These are phyloP conservation scores for Drosophila nigrodunni DNA, from an alignment of 1,140 invertebrate genomes.

Conservation along the genomic window DNA sequence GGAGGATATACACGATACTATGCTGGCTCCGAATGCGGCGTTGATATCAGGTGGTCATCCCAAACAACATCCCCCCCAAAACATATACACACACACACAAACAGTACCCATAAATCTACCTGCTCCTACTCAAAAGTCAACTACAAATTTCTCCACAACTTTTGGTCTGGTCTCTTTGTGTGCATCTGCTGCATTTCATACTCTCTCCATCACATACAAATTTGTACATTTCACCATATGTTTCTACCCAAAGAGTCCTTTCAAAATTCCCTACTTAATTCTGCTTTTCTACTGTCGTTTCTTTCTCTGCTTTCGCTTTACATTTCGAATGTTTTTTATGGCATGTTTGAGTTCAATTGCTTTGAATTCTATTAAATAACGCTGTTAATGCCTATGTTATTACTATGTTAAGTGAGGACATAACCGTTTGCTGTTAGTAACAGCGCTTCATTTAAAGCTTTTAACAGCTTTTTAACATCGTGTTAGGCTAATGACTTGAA, in stretches of 20 bases:
- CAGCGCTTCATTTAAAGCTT: neutral
- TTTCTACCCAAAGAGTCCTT: conserved; percentile 4
- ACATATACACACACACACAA: conserved; percentile 21
- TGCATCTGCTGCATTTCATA: neutral
- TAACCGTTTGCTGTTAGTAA: neutral
- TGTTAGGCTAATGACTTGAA: neutral
- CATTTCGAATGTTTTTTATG: no score
- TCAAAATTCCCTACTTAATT: neutral
- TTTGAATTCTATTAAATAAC: neutral
- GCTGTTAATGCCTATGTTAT: neutral
- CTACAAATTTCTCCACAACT: neutral
- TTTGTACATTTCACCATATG: neutral
- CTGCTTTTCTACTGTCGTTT: neutral
- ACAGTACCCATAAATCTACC: conserved; percentile 22
- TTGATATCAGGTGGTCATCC: conserved; percentile 75
- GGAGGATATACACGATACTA: conserved; percentile 59
- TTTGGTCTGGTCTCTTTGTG: conserved; percentile 5
- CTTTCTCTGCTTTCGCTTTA: conserved; percentile 6
- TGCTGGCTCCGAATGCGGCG: conserved; percentile 79
- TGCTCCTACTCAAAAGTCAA: neutral
- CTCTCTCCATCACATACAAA: conserved; percentile 1
- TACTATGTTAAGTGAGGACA: neutral
- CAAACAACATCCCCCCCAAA: conserved; percentile 34
- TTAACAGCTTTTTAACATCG: conserved; percentile 2
- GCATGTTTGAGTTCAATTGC: neutral